Evolutionary conservation across 2,113 vertebrate genomes (phyloP).

Genomic region (Coreoperca whiteheadi): DNA sequence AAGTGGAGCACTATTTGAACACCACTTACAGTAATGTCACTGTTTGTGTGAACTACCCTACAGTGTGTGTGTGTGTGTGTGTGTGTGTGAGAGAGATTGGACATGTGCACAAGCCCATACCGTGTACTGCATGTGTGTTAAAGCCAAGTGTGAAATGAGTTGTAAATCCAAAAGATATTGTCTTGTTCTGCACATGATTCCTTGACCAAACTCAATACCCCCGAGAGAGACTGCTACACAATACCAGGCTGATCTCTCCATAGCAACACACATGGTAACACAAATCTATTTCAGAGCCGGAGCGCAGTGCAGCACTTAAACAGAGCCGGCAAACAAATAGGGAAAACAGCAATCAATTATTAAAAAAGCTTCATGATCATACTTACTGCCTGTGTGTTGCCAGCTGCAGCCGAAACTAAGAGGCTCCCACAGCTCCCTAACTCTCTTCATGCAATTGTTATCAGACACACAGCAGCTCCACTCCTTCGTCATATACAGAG

Average conservation of each 20-base stretch:
- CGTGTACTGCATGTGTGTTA: not conserved
- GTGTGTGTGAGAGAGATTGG: slow-evolving; percentile 17
- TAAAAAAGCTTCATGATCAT: slow-evolving; percentile 72
- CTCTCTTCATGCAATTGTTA: slow-evolving; percentile 38
- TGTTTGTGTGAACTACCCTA: slow-evolving; percentile 37
- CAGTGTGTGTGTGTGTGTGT: slow-evolving; percentile 29
- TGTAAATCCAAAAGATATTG: slow-evolving; percentile 40
- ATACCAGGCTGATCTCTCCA: slow-evolving; percentile 72
- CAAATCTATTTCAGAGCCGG: slow-evolving; percentile 77
- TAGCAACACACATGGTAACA: slow-evolving; percentile 81
- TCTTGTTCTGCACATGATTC: slow-evolving; percentile 54
- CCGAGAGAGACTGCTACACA: slow-evolving; percentile 52
- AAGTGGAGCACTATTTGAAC: slow-evolving; percentile 62
- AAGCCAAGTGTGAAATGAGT: slow-evolving; percentile 21
- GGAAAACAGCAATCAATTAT: slow-evolving; percentile 75
- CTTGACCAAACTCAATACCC: slow-evolving; percentile 62
- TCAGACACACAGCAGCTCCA: slow-evolving; percentile 61
- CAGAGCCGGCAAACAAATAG: slow-evolving; percentile 29
- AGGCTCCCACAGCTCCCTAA: slow-evolving; percentile 35
- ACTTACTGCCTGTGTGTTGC: slow-evolving; percentile 65
- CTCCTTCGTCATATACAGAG: slow-evolving; percentile 51
- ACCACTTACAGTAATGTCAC: slow-evolving; percentile 55
- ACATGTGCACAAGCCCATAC: not conserved
- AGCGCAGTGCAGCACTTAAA: slow-evolving; percentile 69
- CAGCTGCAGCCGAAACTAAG: slow-evolving; percentile 61